These are phyloP conservation scores for Chlorocebus sabaeus DNA, from an alignment of 2,113 vertebrate species.

Conservation along the genomic window DNA sequence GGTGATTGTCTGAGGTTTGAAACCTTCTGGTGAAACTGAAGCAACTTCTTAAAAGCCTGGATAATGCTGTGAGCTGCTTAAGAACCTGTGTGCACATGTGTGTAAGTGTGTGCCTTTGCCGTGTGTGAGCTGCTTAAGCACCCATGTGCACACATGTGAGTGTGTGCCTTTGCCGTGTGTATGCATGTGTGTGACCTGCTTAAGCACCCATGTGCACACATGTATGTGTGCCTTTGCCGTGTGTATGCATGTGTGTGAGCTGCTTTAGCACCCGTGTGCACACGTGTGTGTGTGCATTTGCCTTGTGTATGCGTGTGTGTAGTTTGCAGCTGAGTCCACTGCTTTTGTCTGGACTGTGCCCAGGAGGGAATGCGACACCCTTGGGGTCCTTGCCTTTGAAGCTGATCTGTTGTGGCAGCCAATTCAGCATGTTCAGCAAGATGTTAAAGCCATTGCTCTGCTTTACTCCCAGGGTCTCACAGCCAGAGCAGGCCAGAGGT, in stretches of 20 bases:
- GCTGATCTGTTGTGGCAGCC: slow-evolving; percentile 77
- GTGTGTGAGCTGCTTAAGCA: neutral
- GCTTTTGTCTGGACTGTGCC: neutral
- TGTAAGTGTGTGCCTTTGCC: no score
- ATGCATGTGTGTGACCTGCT: no score
- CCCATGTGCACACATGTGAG: accelerated
- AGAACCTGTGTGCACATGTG: no score
- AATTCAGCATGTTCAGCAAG: slow-evolving; percentile 78
- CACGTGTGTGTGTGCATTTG: accelerated
- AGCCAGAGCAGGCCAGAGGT: slow-evolving; percentile 43
- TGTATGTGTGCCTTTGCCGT: no score
- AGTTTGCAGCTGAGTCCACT: neutral
- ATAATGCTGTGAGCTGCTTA: neutral
- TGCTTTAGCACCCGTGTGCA: accelerated
- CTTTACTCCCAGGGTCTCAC: slow-evolving; percentile 24
- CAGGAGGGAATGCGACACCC: slow-evolving; percentile 48
- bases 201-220: accelerated
- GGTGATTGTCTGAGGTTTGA: accelerated
- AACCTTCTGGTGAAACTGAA: neutral
- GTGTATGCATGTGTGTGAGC: no score
- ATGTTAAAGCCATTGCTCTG: slow-evolving; percentile 73
- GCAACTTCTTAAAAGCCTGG: neutral
- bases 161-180: accelerated
- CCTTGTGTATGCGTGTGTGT: accelerated
- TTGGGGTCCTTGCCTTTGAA: slow-evolving; percentile 69